phyloP scores from a whole-genome alignment of 2,888 invertebrate genomes.

The Spicauda simplicius region DNA sequence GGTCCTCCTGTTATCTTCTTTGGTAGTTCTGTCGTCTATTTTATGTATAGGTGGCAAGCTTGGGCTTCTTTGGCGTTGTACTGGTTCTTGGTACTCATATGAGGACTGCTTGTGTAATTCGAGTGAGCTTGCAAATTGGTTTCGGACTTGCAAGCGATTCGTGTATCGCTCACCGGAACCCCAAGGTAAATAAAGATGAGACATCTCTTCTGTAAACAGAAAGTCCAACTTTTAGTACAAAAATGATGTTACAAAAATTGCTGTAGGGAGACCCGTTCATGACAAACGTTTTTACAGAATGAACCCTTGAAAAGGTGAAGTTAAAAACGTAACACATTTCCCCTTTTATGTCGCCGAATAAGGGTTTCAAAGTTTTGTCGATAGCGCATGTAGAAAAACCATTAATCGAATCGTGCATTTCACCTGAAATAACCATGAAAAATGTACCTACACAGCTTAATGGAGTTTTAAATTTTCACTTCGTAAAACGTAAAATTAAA shows the following conservation, averaged over 20 bases:
- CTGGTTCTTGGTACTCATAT: slow-evolving; percentile 74
- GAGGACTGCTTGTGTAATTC: slow-evolving; percentile 76
- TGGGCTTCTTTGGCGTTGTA: slow-evolving; percentile 85
- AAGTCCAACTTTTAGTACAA: slow-evolving; percentile 8
- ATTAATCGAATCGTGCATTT: slow-evolving; percentile 43
- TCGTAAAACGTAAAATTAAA: no score
- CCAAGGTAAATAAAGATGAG: slow-evolving; percentile 91
- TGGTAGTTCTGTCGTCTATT: slow-evolving; percentile 60
- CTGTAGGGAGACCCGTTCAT: slow-evolving; percentile 60
- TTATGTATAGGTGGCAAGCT: slow-evolving; percentile 88
- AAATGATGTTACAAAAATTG: background rate
- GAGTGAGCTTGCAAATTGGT: slow-evolving; percentile 78
- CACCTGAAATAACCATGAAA: slow-evolving; percentile 38
- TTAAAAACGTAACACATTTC: slow-evolving; percentile 61
- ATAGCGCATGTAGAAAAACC: slow-evolving; percentile 60
- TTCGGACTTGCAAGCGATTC: slow-evolving; percentile 71
- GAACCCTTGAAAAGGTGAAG: slow-evolving; percentile 51
- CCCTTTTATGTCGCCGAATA: slow-evolving; percentile 61
- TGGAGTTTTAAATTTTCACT: background rate
- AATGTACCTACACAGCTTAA: slow-evolving; percentile 9
- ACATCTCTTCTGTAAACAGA: slow-evolving; percentile 90
- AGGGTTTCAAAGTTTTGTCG: slow-evolving; percentile 76
- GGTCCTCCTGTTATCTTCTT: slow-evolving; percentile 63
- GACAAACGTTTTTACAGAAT: slow-evolving; percentile 64
- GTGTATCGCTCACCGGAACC: slow-evolving; percentile 83